Evolutionary conservation across 2,888 invertebrate genomes (phyloP).

Genomic region (Melipona beecheii): DNA sequence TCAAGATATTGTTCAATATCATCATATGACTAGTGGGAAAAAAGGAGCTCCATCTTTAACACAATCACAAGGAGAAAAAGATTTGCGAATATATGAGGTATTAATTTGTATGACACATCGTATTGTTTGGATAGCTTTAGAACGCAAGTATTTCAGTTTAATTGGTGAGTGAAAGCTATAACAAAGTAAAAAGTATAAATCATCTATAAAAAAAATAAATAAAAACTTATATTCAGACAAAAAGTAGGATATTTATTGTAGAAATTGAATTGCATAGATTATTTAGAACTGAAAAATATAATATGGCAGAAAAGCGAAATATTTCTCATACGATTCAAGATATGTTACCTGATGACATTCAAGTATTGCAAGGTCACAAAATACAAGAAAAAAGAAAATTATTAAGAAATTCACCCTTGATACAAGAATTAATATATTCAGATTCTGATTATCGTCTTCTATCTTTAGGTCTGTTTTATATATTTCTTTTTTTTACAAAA

Average conservation of each 20-base stretch:
- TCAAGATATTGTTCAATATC: constrained; percentile 81
- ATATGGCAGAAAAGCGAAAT: constrained; percentile 85
- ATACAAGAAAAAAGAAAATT: constrained; percentile 86
- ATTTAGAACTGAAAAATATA: constrained; percentile 87
- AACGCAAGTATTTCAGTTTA: constrained; percentile 86
- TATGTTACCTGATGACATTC: constrained; percentile 85
- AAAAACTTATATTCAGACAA: constrained; percentile 5
- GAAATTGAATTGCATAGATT: constrained; percentile 88
- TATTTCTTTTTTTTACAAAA: background rate
- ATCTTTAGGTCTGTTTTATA: constrained; percentile 82
- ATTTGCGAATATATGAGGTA: constrained; percentile 87
- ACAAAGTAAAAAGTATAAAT: background rate
- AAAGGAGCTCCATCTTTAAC: constrained; percentile 84
- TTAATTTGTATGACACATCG: constrained; percentile 86
- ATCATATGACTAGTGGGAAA: constrained; percentile 85
- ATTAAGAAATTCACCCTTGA: constrained; percentile 86
- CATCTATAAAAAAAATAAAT: background rate
- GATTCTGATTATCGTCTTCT: constrained; percentile 87
- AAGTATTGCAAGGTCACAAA: constrained; percentile 86
- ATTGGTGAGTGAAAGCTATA: constrained; percentile 85
- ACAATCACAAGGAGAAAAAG: constrained; percentile 87
- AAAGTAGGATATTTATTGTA: constrained; percentile 71
- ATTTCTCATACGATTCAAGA: constrained; percentile 76
- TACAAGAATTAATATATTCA: constrained; percentile 86
- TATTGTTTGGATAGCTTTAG: constrained; percentile 88